Conservation (phyloP, 2,797 vertebrate genomes). For the Hydrocynus forskahlii region DNA sequence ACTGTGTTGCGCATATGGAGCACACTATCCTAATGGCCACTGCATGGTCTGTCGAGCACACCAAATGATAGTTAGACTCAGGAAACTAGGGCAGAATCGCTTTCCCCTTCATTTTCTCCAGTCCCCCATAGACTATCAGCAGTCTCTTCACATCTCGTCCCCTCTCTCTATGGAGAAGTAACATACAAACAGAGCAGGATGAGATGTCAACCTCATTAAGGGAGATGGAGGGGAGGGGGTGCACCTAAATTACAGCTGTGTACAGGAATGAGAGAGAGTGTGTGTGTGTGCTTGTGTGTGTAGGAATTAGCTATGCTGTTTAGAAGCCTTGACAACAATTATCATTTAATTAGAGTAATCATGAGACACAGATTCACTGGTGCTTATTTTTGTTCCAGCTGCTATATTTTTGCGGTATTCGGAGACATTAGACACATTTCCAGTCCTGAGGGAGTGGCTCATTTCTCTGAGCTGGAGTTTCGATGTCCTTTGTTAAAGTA, state of each 20-base stretch:
- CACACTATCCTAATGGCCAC: constrained; percentile 19
- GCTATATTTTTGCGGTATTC: constrained; percentile 22
- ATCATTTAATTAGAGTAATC: constrained; percentile 48
- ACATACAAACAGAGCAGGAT: constrained; percentile 43
- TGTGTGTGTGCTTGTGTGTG: not conserved
- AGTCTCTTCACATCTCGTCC: constrained; percentile 28
- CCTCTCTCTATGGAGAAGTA: constrained; percentile 42
- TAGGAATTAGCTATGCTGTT: constrained; percentile 43
- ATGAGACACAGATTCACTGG: constrained; percentile 30
- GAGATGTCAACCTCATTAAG: constrained; percentile 57
- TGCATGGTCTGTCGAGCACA: constrained; percentile 1
- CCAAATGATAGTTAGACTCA: constrained; percentile 18
- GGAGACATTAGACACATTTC: constrained; percentile 22
- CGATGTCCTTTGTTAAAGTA: constrained; percentile 28
- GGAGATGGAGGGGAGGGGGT: constrained; percentile 25
- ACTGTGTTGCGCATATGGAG: constrained; percentile 1
- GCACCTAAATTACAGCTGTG: constrained; percentile 40
- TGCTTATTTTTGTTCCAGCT: constrained; percentile 37
- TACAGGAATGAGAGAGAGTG: constrained; percentile 23
- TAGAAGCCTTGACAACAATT: constrained; percentile 51
- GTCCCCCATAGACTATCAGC: constrained; percentile 32
- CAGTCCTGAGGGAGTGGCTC: constrained; percentile 30
- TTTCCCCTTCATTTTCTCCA: constrained; percentile 21
- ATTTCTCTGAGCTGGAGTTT: constrained; percentile 12
- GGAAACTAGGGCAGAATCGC: constrained; percentile 49